Evolutionary conservation across 2,888 invertebrate genomes (phyloP).

Genomic region (Trissolcus brochymenae): DNA sequence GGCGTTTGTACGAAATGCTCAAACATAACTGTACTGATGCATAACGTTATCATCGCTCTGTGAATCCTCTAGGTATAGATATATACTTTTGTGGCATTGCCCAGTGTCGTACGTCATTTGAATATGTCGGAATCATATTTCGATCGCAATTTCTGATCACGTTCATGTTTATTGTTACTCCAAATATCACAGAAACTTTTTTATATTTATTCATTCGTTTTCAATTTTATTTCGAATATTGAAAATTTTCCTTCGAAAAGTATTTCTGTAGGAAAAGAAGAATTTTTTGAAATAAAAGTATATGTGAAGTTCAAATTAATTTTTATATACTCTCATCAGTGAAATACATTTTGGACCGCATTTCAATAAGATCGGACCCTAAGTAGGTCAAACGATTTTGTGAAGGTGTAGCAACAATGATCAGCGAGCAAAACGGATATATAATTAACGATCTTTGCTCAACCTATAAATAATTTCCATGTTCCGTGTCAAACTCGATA

Average conservation of each 20-base stretch:
- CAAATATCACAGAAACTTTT: constrained; percentile 23
- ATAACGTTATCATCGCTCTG: constrained; percentile 46
- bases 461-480: constrained; percentile 2
- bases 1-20: constrained; percentile 29
- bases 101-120: constrained; percentile 33
- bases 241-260: not conserved
- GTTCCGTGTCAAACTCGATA: constrained; percentile 16
- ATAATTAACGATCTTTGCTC: constrained; percentile 5
- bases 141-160: constrained; percentile 45
- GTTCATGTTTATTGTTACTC: constrained; percentile 35
- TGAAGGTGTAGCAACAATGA: constrained; percentile 6
- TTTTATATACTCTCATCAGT: too few relatives aligned
- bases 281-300: too few relatives aligned
- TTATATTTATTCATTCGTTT: constrained; percentile 15
- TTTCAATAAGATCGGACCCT: not conserved
- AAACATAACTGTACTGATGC: constrained; percentile 40
- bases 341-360: not conserved
- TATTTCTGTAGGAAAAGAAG: not conserved
- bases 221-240: too few relatives aligned
- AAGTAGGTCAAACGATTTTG: constrained; percentile 17
- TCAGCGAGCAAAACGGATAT: not conserved
- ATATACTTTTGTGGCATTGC: constrained; percentile 13
- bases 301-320: too few relatives aligned
- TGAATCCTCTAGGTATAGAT: constrained; percentile 34
- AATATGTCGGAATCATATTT: constrained; percentile 35